phyloP scores from a whole-genome alignment of 2,797 vertebrate genomes.

The Arctocebus calabarensis region DNA sequence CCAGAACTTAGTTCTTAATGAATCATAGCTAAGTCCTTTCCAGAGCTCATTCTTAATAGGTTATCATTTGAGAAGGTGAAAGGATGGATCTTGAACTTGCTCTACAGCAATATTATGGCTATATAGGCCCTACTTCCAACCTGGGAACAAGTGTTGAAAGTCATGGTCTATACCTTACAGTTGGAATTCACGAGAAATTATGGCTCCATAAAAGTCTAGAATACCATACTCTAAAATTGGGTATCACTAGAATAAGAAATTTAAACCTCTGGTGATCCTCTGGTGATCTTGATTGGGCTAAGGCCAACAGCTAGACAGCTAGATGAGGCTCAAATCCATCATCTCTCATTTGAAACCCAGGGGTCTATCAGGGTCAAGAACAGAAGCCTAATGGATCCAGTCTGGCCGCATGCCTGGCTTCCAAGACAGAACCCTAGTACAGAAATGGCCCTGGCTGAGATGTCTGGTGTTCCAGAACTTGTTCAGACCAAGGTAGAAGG shows the following conservation, averaged over 20 bases:
- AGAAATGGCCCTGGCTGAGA: slow-evolving; percentile 49
- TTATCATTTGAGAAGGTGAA: slow-evolving; percentile 38
- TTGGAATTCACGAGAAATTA: slow-evolving; percentile 58
- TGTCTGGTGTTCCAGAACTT: slow-evolving; percentile 41
- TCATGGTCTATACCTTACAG: slow-evolving; percentile 51
- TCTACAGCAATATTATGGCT: slow-evolving; percentile 70
- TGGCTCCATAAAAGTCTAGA: slow-evolving; percentile 66
- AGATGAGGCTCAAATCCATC: slow-evolving; percentile 25
- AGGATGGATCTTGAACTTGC: slow-evolving; percentile 48
- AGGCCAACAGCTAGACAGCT: slow-evolving; percentile 42
- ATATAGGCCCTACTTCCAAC: slow-evolving; percentile 32
- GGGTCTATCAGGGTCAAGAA: slow-evolving; percentile 63
- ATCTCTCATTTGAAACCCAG: slow-evolving; percentile 39
- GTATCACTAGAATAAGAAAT: slow-evolving; percentile 70
- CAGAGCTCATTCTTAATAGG: slow-evolving; percentile 51
- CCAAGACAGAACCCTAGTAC: slow-evolving; percentile 44
- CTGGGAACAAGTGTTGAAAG: slow-evolving; percentile 15
- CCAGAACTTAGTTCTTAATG: slow-evolving; percentile 54
- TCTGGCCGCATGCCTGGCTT: slow-evolving; percentile 45
- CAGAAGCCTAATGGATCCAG: slow-evolving; percentile 42
- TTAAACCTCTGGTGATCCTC: slow-evolving; percentile 62
- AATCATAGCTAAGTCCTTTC: slow-evolving; percentile 61
- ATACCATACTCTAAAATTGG: slow-evolving; percentile 59
- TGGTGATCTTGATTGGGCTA: slow-evolving; percentile 49
- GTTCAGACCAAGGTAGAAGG: slow-evolving; percentile 69